Percentiles rank a stretch among this genome's conserved stretches.
Evolutionary conservation across 2,888 invertebrate genomes (phyloP).

Genomic region (Malthinus seriepunctatus): DNA sequence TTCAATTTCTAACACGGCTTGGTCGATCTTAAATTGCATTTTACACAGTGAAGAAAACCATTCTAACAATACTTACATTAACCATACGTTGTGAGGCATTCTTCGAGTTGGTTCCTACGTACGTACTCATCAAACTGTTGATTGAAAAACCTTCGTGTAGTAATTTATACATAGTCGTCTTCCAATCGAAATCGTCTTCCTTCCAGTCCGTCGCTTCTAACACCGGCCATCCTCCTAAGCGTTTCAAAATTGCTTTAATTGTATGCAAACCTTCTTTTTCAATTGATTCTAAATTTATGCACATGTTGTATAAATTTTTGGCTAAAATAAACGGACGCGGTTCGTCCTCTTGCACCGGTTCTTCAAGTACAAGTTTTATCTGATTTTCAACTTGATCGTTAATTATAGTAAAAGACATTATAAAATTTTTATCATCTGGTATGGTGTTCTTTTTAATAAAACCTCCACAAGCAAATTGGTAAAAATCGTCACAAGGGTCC

Average conservation of each 20-base stretch:
- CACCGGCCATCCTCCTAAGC: constrained; percentile 92
- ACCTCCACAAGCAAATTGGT: constrained; percentile 22
- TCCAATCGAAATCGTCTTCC: constrained; percentile 75
- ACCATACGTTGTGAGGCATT: constrained; percentile 30
- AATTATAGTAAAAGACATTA: constrained; percentile 10
- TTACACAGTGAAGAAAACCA: not conserved
- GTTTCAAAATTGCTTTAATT: constrained; percentile 68
- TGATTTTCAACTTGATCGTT: constrained; percentile 9
- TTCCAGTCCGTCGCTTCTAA: constrained; percentile 77
- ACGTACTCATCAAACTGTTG: constrained; percentile 22
- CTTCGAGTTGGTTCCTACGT: constrained; percentile 26
- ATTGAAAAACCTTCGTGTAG: constrained; percentile 25
- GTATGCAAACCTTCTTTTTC: constrained; percentile 77
- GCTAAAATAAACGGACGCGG: constrained; percentile 1
- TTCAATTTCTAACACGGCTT: constrained; percentile 80
- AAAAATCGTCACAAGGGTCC: constrained; percentile 63
- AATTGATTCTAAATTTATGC: constrained; percentile 84
- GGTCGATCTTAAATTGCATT: constrained; percentile 71
- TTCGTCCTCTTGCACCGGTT: constrained; percentile 3
- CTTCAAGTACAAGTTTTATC: constrained; percentile 9
- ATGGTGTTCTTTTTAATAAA: constrained; percentile 6
- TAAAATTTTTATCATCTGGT: constrained; percentile 7
- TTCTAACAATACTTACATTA: constrained; percentile 21
- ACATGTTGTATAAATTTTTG: constrained; percentile 59
- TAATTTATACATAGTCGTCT: constrained; percentile 17